A percentile compares a stretch with the other conserved stretches of the same genome.
Conservation (phyloP, 2,888 invertebrate species). For the Oscheius sp. region DNA sequence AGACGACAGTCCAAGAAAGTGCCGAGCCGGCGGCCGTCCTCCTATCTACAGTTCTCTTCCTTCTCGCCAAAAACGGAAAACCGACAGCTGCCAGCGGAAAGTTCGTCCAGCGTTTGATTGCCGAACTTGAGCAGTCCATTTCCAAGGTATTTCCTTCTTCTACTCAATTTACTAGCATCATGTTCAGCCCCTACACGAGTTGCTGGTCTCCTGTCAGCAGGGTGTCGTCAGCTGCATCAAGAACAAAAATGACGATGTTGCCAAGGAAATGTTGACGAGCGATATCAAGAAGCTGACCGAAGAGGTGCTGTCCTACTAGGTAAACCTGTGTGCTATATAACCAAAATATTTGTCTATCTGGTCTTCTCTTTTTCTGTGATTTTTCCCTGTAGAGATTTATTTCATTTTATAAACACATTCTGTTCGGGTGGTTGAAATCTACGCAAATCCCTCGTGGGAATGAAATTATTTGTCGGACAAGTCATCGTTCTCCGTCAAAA, state of each 20-base stretch:
- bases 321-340: background rate
- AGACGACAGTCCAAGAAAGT: conserved; percentile 33
- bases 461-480: conserved; percentile 23
- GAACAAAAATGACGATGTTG: conserved; percentile 55
- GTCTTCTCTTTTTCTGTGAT: background rate
- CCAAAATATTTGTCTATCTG: background rate
- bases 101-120: conserved; percentile 82
- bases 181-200: conserved; percentile 30
- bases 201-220: conserved; percentile 50
- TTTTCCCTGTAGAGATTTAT: background rate
- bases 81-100: conserved; percentile 83
- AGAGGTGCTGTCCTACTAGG: conserved; percentile 10
- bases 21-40: conserved; percentile 48
- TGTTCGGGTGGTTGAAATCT: background rate
- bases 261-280: conserved; percentile 42
- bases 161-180: background rate
- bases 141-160: conserved; percentile 7
- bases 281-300: conserved; percentile 38
- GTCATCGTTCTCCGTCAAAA: conserved; percentile 10
- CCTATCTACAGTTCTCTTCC: conserved; percentile 44
- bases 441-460: background rate
- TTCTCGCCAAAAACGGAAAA: conserved; percentile 42
- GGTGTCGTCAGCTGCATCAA: conserved; percentile 54
- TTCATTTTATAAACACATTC: background rate
- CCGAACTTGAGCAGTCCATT: conserved; percentile 36